phyloP scores from a whole-genome alignment of 92 coral and sea anemone genomes.

The Heliopora coerulea region DNA sequence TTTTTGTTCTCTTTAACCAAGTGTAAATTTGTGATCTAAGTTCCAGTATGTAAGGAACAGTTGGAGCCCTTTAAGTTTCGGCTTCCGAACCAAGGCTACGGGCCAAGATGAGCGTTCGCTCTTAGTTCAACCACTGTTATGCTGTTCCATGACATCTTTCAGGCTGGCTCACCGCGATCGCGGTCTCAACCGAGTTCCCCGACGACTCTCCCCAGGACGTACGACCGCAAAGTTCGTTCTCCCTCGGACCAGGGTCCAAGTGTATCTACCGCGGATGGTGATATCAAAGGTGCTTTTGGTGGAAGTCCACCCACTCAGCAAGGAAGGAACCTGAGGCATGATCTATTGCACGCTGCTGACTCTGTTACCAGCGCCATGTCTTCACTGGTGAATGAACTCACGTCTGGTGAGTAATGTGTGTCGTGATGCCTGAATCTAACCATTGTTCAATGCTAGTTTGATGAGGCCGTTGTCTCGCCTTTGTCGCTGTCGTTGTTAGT shows the following conservation, averaged over 20 bases:
- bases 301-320: slow-evolving; percentile 51
- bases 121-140: no score
- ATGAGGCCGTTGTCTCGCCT: no score
- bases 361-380: slow-evolving; percentile 98
- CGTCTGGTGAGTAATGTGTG: slow-evolving; percentile 66
- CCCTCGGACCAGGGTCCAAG: slow-evolving; percentile 61
- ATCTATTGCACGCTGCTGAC: slow-evolving; percentile 91
- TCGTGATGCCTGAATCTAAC: neutral
- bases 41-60: no score
- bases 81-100: no score
- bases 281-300: slow-evolving; percentile 80
- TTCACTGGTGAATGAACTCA: slow-evolving; percentile 88
- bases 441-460: no score
- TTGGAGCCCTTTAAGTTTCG: no score
- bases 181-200: slow-evolving; percentile 72
- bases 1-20: no score
- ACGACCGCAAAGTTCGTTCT: slow-evolving; percentile 52
- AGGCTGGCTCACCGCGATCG: slow-evolving; percentile 95
- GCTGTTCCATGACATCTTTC: no score
- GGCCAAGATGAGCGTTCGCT: no score
- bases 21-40: no score
- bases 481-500: no score
- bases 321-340: slow-evolving; percentile 77
- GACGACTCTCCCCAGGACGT: slow-evolving; percentile 38
- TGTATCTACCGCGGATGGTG: slow-evolving; percentile 86